These are phyloP conservation scores for Cordilura impudica DNA, from an alignment of 2,888 invertebrate species.

Conservation along the genomic window DNA sequence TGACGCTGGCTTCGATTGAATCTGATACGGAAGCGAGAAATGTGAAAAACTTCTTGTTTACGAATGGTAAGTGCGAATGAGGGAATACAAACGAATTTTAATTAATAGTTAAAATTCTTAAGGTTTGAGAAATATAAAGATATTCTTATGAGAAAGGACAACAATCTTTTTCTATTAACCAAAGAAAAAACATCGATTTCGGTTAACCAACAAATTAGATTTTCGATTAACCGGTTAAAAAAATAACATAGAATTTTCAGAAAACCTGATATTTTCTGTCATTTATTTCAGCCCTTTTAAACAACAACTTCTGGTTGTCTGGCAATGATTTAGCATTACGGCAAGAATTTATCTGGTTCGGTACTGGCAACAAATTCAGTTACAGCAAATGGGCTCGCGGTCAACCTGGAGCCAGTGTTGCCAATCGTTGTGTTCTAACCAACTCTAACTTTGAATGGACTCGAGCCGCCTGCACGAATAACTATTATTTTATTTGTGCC, in stretches of 20 bases:
- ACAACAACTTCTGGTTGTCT: conserved; percentile 29
- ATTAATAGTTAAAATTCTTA: background rate
- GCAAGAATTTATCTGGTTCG: conserved; percentile 26
- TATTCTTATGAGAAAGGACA: too few relatives aligned
- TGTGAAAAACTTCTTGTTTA: conserved; percentile 35
- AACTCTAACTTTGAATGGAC: conserved; percentile 26
- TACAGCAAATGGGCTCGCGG: conserved; percentile 16
- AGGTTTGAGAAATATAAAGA: too few relatives aligned
- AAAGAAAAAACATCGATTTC: too few relatives aligned
- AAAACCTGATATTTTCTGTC: background rate
- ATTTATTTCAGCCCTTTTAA: background rate
- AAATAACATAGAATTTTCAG: background rate
- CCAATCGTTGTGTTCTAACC: conserved; percentile 25
- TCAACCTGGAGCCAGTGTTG: conserved; percentile 6
- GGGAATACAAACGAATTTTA: too few relatives aligned
- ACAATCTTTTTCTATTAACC: too few relatives aligned
- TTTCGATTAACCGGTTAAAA: too few relatives aligned
- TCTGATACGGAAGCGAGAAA: conserved; percentile 38
- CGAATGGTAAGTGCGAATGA: conserved; percentile 22
- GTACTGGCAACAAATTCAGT: conserved; percentile 4
- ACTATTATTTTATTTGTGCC: conserved; percentile 19
- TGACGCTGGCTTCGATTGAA: conserved; percentile 59
- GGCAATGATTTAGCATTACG: conserved; percentile 29
- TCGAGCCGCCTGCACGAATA: background rate
- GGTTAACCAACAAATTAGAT: too few relatives aligned